Conservation (phyloP, 2,113 vertebrate species). For the Catharus bicknelli region DNA sequence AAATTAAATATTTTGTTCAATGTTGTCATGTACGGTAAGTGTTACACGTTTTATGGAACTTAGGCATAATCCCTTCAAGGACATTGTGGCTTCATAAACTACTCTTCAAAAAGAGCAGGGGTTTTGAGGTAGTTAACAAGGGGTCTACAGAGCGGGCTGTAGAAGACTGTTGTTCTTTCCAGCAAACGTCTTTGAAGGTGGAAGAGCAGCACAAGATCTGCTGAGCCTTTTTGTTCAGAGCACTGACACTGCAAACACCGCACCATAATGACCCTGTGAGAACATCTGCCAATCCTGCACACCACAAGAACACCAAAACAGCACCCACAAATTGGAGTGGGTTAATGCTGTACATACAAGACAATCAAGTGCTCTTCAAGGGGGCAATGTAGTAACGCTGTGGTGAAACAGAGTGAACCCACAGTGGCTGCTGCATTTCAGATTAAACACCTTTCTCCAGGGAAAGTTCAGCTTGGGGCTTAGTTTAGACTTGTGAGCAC, state of each 20-base stretch:
- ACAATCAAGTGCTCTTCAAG: fast-evolving
- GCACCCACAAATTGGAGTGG: too few species aligned
- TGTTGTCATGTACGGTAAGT: not conserved
- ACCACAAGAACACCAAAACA: not conserved
- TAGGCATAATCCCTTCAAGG: not conserved
- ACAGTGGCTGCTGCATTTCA: not conserved
- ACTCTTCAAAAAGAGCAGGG: not conserved
- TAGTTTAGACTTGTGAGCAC: not conserved
- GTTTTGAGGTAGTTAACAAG: not conserved
- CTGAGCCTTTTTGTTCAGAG: not conserved
- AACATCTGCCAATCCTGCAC: not conserved
- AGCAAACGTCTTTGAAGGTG: not conserved
- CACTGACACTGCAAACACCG: fast-evolving
- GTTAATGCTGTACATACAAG: fast-evolving
- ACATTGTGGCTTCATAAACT: not conserved
- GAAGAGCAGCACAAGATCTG: not conserved
- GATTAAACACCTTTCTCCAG: not conserved
- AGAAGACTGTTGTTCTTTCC: not conserved
- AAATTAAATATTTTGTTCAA: fast-evolving
- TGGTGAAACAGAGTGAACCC: not conserved
- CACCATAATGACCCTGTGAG: fast-evolving
- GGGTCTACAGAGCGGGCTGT: not conserved
- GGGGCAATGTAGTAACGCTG: fast-evolving
- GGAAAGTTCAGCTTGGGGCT: not conserved
- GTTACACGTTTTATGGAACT: not conserved